Conservation (phyloP, 2,888 invertebrate genomes). For the Xestoiulus laeticollis region DNA sequence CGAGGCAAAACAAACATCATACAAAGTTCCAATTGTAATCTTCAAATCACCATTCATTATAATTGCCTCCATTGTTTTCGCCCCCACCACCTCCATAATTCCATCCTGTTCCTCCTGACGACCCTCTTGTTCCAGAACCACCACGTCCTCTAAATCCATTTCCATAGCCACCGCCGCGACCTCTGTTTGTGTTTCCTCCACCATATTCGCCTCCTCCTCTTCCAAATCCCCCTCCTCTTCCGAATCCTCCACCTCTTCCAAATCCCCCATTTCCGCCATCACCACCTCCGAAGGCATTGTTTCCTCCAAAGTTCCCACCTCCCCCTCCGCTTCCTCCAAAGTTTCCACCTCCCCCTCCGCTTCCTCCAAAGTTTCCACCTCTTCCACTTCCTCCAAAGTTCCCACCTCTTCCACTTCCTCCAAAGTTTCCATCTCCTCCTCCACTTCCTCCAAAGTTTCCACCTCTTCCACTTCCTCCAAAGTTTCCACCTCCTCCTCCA, state of each 20-base stretch:
- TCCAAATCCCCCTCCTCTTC: slow-evolving; percentile 54
- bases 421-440: slow-evolving; percentile 60
- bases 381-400: slow-evolving; percentile 49
- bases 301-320: slow-evolving; percentile 56
- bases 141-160: not conserved
- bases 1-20: not conserved
- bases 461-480: slow-evolving; percentile 58
- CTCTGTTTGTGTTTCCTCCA: slow-evolving; percentile 18
- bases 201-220: slow-evolving; percentile 55
- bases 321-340: slow-evolving; percentile 59
- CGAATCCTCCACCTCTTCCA: slow-evolving; percentile 56
- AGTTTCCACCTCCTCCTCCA: slow-evolving; percentile 54
- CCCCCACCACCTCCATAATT: slow-evolving; percentile 21
- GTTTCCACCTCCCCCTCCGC: slow-evolving; percentile 56
- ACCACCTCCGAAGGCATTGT: too few relatives aligned
- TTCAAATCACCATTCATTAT: not conserved
- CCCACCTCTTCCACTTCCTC: slow-evolving; percentile 57
- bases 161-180: slow-evolving; percentile 44
- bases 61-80: not conserved
- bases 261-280: slow-evolving; percentile 53
- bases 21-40: not conserved
- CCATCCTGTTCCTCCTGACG: slow-evolving; percentile 41
- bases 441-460: too few relatives aligned
- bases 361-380: too few relatives aligned
- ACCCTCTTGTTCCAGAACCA: not conserved